A percentile compares a stretch with the other conserved stretches of the same genome.
Evolutionary conservation across 2,113 vertebrate species (phyloP).

Genomic region (Hepsetus odoe): DNA sequence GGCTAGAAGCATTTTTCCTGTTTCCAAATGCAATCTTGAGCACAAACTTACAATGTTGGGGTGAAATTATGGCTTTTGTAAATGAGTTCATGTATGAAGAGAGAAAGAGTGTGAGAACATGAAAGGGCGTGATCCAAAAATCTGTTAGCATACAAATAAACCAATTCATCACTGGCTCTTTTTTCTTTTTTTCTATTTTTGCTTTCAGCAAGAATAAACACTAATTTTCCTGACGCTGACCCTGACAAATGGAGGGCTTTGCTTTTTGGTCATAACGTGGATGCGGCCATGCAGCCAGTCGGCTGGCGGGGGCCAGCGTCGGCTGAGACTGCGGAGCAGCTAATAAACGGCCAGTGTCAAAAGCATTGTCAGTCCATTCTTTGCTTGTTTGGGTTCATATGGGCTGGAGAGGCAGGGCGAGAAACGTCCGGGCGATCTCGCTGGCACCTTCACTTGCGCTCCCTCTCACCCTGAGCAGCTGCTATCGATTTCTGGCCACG

Average conservation of each 20-base stretch:
- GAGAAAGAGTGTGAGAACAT: slow-evolving; percentile 33
- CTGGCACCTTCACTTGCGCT: slow-evolving; percentile 75
- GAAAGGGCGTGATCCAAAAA: slow-evolving; percentile 45
- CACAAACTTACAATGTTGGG: slow-evolving; percentile 47
- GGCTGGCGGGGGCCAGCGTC: slow-evolving; percentile 66
- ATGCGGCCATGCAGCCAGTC: slow-evolving; percentile 33
- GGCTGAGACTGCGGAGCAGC: slow-evolving; percentile 75
- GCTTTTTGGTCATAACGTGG: slow-evolving; percentile 79
- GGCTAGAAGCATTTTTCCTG: slow-evolving; percentile 35
- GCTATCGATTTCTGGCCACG: slow-evolving; percentile 96
- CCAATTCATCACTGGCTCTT: slow-evolving; percentile 93
- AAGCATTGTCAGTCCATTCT: slow-evolving; percentile 91
- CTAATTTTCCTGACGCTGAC: slow-evolving; percentile 88
- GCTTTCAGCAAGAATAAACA: slow-evolving; percentile 91
- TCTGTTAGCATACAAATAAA: slow-evolving; percentile 98
- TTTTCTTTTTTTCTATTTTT: slow-evolving; percentile 40
- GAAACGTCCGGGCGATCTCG: slow-evolving; percentile 74
- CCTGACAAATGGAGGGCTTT: slow-evolving; percentile 86
- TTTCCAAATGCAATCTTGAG: slow-evolving; percentile 56
- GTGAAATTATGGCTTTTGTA: slow-evolving; percentile 56
- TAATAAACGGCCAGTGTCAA: slow-evolving; percentile 96
- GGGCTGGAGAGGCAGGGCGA: slow-evolving; percentile 59
- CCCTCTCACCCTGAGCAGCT: slow-evolving; percentile 77
- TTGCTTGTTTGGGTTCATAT: slow-evolving; percentile 96
- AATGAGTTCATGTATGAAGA: slow-evolving; percentile 27